Percentiles rank a stretch among this genome's conserved stretches.
These are phyloP conservation scores for Drosophila monieri DNA, from an alignment of 2,888 invertebrate species.

Conservation along the genomic window DNA sequence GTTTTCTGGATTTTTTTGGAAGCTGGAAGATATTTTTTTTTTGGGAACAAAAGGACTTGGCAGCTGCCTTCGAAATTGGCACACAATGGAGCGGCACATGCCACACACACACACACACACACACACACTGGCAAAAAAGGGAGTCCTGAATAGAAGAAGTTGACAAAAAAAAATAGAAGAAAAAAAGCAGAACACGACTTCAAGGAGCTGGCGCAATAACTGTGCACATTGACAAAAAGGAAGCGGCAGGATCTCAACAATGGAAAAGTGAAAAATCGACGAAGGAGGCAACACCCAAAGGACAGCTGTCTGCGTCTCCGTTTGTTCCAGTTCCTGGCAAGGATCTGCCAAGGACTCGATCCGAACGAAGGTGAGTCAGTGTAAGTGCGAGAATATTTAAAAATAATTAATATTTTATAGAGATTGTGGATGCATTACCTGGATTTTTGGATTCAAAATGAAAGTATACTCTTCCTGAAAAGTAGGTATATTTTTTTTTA, in stretches of 20 bases:
- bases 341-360: neutral
- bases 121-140: conserved; percentile 39
- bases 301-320: conserved; percentile 64
- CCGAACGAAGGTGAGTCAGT: neutral
- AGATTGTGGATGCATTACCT: no score
- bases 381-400: neutral
- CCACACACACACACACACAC: conserved; percentile 56
- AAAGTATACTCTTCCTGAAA: no score
- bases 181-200: conserved; percentile 10
- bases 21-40: neutral
- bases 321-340: conserved; percentile 13
- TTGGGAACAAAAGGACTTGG: conserved; percentile 2
- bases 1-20: conserved; percentile 44
- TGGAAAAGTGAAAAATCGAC: conserved; percentile 60
- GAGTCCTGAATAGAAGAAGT: conserved; percentile 5
- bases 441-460: no score
- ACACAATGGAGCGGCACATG: conserved; percentile 49
- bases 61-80: conserved; percentile 35
- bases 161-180: conserved; percentile 7
- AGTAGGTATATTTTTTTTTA: neutral
- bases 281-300: conserved; percentile 63
- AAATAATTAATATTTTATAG: conserved; percentile 1
- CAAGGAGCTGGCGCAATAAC: conserved; percentile 29
- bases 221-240: conserved; percentile 38
- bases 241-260: conserved; percentile 47